These are phyloP conservation scores for Homarus gammarus DNA, from an alignment of 2,888 invertebrate genomes.

Conservation along the genomic window DNA sequence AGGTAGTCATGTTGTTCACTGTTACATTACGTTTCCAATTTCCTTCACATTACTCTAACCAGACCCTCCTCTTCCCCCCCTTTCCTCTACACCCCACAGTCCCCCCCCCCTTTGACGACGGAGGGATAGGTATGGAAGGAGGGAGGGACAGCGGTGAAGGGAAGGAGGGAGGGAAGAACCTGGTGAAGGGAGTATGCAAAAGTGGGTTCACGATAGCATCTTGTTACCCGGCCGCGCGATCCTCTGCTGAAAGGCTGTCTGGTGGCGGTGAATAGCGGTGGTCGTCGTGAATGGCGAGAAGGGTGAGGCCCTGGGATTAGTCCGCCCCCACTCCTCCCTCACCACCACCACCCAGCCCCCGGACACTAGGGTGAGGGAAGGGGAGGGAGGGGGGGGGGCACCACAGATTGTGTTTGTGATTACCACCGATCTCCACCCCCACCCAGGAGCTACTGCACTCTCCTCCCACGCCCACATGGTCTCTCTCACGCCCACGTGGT, in stretches of 20 bases:
- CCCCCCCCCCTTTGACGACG: not conserved
- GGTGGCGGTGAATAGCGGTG: constrained; percentile 9
- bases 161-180: not conserved
- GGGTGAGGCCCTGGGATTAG: constrained; percentile 2
- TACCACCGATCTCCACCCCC: not conserved
- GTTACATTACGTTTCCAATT: too few species aligned
- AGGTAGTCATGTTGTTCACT: too few species aligned
- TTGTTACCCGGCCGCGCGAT: constrained; percentile 17
- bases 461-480: not conserved
- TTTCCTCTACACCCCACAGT: not conserved
- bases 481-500: not conserved
- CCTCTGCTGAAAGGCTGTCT: constrained; percentile 24
- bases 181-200: constrained; percentile 35
- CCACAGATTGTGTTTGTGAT: constrained; percentile 8
- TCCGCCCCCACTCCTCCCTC: not conserved
- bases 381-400: not conserved
- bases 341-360: not conserved
- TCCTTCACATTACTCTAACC: too few species aligned
- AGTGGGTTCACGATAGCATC: constrained; percentile 39
- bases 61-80: not conserved
- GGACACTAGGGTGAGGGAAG: too few species aligned
- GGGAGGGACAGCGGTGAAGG: not conserved
- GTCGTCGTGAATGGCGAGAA: constrained; percentile 8
- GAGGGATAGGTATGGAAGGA: not conserved
- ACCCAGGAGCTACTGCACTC: not conserved